Percentiles rank a stretch among this genome's conserved stretches.
These are phyloP conservation scores for Drymodes brunneopygia DNA, from an alignment of 2,113 vertebrate genomes.

Conservation along the genomic window DNA sequence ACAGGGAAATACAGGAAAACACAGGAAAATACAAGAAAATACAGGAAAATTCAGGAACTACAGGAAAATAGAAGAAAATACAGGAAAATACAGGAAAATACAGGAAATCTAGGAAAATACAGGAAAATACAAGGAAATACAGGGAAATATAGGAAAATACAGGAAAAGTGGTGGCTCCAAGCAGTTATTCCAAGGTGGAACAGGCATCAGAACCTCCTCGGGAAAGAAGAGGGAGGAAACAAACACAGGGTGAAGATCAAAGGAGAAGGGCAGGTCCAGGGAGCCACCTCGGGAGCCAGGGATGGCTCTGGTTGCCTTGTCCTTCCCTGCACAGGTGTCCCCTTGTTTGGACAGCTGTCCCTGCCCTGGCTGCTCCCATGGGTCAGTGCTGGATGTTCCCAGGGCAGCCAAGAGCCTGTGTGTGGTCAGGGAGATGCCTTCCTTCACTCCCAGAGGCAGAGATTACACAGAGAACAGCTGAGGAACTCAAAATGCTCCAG, in stretches of 20 bases:
- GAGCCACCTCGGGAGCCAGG: not conserved
- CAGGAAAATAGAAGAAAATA: not conserved
- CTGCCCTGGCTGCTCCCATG: not conserved
- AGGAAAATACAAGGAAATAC: not conserved
- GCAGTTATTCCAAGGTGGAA: not conserved
- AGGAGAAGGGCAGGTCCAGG: not conserved
- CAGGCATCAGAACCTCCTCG: not conserved
- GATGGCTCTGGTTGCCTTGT: not conserved
- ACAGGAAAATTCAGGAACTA: not conserved
- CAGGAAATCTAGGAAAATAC: not conserved
- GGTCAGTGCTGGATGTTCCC: not conserved
- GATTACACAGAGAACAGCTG: not conserved
- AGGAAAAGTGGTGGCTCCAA: not conserved
- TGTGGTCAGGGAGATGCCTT: not conserved
- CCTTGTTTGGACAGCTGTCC: conserved; percentile 27
- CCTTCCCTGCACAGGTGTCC: not conserved
- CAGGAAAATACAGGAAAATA: not conserved
- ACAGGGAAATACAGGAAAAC: not conserved
- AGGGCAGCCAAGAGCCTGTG: not conserved
- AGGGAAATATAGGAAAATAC: not conserved
- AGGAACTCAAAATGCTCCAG: not conserved
- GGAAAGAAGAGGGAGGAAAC: not conserved
- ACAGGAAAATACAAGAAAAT: not conserved
- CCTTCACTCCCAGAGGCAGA: not conserved
- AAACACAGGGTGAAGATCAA: not conserved